Evolutionary conservation across 1,140 invertebrate genomes (phyloP), one percentile per base, ranked within the genome.

Genomic region (Ceratosolen fusciceps): DNA sequence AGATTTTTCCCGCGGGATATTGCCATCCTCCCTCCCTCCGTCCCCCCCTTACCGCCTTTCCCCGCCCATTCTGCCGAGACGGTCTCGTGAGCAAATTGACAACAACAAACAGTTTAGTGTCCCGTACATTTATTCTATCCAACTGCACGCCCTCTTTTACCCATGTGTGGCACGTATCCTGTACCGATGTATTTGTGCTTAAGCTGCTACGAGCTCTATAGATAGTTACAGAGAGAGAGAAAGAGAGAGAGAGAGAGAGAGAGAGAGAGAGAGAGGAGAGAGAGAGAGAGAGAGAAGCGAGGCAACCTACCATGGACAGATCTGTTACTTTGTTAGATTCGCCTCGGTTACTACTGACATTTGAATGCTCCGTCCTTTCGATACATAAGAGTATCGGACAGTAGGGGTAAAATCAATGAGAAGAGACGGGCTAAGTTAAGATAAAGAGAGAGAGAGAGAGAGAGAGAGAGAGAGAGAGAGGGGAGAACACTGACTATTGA

Each of bases 41-140:
- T 52, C 7, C 67, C 74, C 14, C 54, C 77, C 49, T 54, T 62
- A 16, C 56, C 49, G 70, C 79, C 58, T 47, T 26, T 14, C 26
- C 58, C 65, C 14, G 62, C 60, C 39, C 70, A 68, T 84, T n/a
- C n/a, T n/a, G n/a, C n/a, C n/a, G n/a, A n/a, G n/a, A n/a, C n/a
- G n/a, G n/a, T n/a, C n/a, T n/a, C n/a, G n/a, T 83, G 26, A 87
- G 85, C 83, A 85, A 83, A 87, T 89, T 88, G 87, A 89, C 87
- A 89, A 86, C 84, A 86, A 87, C 88, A 86, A 89, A 89, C 88
- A 89, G 87, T 88, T 89, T 89, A 89, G 87, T 88, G 87, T 88
- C 87, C 83, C 85, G 84, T 86, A 85, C 84, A 85, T 88, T 89
- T 89, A 89, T 89, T 88, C 85, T 89, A 85, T 85, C 83, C 83